Conservation (phyloP, 2,113 vertebrate genomes). For the Zapornia atra region DNA sequence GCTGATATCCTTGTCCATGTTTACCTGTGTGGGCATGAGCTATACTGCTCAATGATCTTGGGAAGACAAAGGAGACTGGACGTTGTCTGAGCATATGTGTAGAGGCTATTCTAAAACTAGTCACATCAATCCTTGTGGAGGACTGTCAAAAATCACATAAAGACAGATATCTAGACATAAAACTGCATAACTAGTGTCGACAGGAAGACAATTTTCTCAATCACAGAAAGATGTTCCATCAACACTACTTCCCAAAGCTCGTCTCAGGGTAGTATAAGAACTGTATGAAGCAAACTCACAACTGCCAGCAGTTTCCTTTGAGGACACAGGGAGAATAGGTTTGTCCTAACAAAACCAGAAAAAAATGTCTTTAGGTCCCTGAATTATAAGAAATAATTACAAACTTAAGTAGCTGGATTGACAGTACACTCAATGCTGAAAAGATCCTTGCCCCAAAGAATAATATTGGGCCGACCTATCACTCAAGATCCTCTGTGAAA, state of each 20-base stretch:
- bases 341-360: background rate
- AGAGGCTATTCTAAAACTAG: background rate
- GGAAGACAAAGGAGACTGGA: background rate
- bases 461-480: conserved; percentile 30
- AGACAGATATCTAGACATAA: background rate
- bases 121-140: background rate
- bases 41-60: background rate
- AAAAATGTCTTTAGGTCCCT: background rate
- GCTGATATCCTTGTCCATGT: background rate
- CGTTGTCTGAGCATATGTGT: background rate
- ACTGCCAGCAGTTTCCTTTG: background rate
- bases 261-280: background rate
- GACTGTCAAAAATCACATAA: background rate
- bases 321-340: background rate
- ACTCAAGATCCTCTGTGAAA: conserved; percentile 32
- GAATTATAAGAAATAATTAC: conserved; percentile 1
- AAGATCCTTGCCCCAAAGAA: conserved; percentile 30
- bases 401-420: background rate
- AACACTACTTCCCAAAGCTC: background rate
- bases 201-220: background rate
- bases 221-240: background rate
- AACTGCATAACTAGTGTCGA: background rate
- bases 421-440: background rate
- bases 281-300: background rate
- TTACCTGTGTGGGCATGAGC: background rate